Conservation (phyloP, 1,140 invertebrate genomes). For the Chrysomallon squamiferum region DNA sequence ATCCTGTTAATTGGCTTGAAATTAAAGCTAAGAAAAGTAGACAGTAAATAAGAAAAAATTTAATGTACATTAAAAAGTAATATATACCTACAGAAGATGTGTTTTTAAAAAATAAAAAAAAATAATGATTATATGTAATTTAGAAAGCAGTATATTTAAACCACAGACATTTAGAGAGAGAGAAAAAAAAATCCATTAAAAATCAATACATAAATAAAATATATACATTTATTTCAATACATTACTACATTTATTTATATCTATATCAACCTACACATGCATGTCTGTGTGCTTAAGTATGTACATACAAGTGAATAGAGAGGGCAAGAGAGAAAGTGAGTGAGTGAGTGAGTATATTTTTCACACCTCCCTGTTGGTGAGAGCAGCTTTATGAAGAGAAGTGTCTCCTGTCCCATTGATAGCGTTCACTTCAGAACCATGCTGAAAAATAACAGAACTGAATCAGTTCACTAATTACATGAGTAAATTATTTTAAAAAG, state of each 20-base stretch:
- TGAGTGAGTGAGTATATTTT: no score
- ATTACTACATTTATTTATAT: no score
- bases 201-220: no score
- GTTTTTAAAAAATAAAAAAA: neutral
- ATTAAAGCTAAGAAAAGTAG: neutral
- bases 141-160: neutral
- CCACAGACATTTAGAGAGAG: no score
- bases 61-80: neutral
- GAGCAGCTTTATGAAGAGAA: constrained; percentile 67
- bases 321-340: no score
- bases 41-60: neutral
- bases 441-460: constrained; percentile 47
- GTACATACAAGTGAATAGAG: no score
- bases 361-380: constrained; percentile 61
- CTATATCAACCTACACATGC: no score
- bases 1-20: neutral
- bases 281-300: no score
- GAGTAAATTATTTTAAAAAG: neutral
- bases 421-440: constrained; percentile 64
- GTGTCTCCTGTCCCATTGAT: constrained; percentile 65
- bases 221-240: no score
- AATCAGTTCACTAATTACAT: no score
- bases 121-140: neutral
- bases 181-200: no score
- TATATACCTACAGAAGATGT: neutral